phyloP scores from a whole-genome alignment of 2,113 vertebrate genomes.

The Melanerpes aurifrons region DNA sequence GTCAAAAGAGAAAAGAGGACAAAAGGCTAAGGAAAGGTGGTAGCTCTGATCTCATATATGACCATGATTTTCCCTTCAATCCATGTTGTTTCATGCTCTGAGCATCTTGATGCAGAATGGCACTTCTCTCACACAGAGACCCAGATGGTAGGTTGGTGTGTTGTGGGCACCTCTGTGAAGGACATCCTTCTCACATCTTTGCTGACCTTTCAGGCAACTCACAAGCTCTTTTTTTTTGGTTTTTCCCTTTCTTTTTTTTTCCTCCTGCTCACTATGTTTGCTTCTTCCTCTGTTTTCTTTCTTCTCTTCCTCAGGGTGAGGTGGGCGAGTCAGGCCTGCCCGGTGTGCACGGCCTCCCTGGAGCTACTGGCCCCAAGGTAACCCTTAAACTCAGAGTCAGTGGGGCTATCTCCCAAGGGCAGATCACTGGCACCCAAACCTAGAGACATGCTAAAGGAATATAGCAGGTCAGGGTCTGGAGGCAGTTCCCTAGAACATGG shows the following conservation, averaged over 20 bases:
- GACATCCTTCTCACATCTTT: neutral
- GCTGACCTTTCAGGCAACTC: neutral
- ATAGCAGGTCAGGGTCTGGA: neutral
- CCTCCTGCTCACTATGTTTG: neutral
- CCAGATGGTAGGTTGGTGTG: neutral
- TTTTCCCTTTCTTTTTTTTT: neutral
- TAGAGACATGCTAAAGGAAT: neutral
- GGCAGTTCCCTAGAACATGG: neutral
- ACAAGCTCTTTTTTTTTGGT: neutral
- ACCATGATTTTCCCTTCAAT: neutral
- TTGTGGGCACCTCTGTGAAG: neutral
- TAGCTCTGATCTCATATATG: neutral
- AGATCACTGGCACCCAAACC: neutral
- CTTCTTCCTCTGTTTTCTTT: neutral
- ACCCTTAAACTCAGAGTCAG: neutral
- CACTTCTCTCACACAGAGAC: neutral
- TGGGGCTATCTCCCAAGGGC: neutral
- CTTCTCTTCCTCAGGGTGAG: conserved; percentile 81
- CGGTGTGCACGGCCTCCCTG: conserved; percentile 72
- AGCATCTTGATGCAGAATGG: neutral
- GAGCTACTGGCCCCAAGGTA: conserved; percentile 84
- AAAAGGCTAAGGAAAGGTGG: neutral
- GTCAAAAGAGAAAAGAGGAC: neutral
- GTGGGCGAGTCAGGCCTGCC: conserved; percentile 75
- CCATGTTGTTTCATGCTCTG: accelerated